A percentile compares a stretch with the other conserved stretches of the same genome.
Conservation (phyloP, 2,888 invertebrate species). For the Hyposoter didymator region DNA sequence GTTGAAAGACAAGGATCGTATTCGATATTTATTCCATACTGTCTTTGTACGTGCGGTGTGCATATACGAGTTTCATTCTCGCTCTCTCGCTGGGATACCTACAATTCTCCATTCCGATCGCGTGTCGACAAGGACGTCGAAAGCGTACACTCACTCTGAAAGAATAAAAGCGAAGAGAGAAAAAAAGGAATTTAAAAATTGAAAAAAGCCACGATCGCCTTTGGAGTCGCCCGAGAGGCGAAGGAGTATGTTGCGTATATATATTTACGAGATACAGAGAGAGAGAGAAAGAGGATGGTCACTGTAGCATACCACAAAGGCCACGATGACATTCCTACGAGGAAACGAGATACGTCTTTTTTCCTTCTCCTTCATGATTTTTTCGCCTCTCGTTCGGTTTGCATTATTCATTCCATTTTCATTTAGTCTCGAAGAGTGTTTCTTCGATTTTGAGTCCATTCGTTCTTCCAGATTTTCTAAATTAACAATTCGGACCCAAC, state of each 20-base stretch:
- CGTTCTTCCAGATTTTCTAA: background rate
- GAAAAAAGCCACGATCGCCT: conserved; percentile 41
- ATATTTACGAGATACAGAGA: conserved; percentile 1
- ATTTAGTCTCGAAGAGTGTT: background rate
- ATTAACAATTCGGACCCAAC: background rate
- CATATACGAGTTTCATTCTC: conserved; percentile 47
- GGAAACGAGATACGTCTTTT: conserved; percentile 57
- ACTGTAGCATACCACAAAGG: conserved; percentile 58
- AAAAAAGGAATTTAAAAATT: conserved; percentile 18
- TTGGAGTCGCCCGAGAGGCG: conserved; percentile 30
- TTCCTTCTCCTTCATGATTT: conserved; percentile 27
- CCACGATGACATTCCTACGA: conserved; percentile 60
- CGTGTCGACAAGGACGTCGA: conserved; percentile 68
- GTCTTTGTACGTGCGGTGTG: conserved; percentile 25
- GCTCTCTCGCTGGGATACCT: conserved; percentile 24
- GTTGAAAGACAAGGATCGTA: conserved; percentile 20
- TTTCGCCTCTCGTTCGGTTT: conserved; percentile 12
- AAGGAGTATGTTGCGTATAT: conserved; percentile 29
- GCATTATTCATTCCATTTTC: conserved; percentile 22
- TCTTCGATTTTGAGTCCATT: background rate
- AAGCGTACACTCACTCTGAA: conserved; percentile 55
- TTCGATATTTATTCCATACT: conserved; percentile 46
- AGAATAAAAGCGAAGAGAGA: conserved; percentile 33
- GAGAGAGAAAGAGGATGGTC: conserved; percentile 53
- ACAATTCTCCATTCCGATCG: conserved; percentile 66